These are phyloP conservation scores for Trachelus troglodyta DNA, from an alignment of 2,888 invertebrate genomes.

Conservation along the genomic window DNA sequence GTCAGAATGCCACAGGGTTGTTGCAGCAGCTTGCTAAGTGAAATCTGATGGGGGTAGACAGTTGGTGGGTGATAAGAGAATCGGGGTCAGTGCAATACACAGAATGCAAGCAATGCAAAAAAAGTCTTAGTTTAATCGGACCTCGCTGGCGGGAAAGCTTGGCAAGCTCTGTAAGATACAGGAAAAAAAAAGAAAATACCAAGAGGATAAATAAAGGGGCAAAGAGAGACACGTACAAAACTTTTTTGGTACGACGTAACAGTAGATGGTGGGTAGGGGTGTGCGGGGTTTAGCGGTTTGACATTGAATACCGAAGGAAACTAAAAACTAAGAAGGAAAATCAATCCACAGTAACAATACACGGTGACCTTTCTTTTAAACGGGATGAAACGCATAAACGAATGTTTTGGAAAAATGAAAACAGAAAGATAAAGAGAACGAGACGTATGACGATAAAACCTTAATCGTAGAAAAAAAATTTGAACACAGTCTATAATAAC, in stretches of 20 bases:
- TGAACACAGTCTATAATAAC: constrained; percentile 46
- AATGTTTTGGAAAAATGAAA: background rate
- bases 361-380: background rate
- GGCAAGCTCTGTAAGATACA: background rate
- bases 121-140: too few relatives aligned
- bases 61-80: background rate
- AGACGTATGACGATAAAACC: constrained; percentile 38
- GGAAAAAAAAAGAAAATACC: background rate
- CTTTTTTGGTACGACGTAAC: constrained; percentile 21
- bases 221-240: constrained; percentile 11
- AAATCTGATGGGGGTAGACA: background rate
- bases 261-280: constrained; percentile 35
- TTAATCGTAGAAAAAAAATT: constrained; percentile 48
- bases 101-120: background rate
- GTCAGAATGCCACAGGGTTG: background rate
- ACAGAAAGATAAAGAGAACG: constrained; percentile 11
- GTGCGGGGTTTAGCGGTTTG: too few relatives aligned
- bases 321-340: constrained; percentile 26
- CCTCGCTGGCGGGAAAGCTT: background rate
- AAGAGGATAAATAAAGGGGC: constrained; percentile 11
- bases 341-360: constrained; percentile 15
- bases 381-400: too few relatives aligned
- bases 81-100: background rate
- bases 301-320: background rate
- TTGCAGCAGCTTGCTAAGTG: too few relatives aligned